Evolutionary conservation across 2,888 invertebrate species (phyloP), one percentile per base, ranked within the genome.

Genomic region (Heliconius charithonia): DNA sequence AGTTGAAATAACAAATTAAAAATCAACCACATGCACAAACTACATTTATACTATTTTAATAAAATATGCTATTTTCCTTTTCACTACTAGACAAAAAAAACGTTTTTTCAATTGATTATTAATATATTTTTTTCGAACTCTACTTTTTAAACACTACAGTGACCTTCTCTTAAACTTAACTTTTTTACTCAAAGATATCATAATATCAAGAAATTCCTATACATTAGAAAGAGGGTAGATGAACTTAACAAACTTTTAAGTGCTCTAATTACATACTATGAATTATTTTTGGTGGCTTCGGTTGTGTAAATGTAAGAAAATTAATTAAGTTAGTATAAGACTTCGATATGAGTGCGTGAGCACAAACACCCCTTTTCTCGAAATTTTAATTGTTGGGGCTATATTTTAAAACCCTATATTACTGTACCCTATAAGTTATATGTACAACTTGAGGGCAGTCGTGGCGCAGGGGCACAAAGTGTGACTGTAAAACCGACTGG

Each of bases 281-380:
- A 56, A 59, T 59, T 59, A 59, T n/a, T 22, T 56, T 72, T 59
- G 72, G n/a, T 32, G 37, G 56, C 56, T 59, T 72, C 59, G 37
- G 59, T 72, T 59, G 6, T 59, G 25, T 59, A 25, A 37, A 59
- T 32, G 72, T 72, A 56, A 3, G 32, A 72, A 72, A 59, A 72
- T 59, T 72, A 72, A 72, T 72, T 72, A 72, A 32, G 56, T 72
- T 72, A 59, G 7, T 72, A 32, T 59, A 72, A n/a, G 71, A 56
- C 29, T 72, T 72, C 72, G 25, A 72, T 72, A 72, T 32, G 32
- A 59, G 56, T 59, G 29, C 72, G 56, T 59, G 59, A 72, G 16
- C 25, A 72, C n/a, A 72, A 59, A 25, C 41, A 59, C 59, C 72
- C 72, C 72, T 72, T 72, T 72, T 37, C 16, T 37, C 13, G 72